Evolutionary conservation across 1,140 invertebrate genomes (phyloP).

Genomic region (Triops cancriformis): DNA sequence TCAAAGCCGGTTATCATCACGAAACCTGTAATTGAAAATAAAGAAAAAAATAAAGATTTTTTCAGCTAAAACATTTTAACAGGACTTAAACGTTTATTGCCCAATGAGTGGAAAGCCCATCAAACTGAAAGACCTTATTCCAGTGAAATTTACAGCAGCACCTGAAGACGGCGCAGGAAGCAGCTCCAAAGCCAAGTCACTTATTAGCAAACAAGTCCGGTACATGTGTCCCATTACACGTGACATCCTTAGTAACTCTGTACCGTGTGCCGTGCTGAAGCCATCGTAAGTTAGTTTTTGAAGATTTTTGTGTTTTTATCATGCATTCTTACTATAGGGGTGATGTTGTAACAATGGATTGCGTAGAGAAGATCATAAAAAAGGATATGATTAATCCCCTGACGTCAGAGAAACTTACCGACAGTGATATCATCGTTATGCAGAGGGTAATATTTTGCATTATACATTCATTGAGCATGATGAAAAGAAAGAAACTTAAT

Average conservation of each 20-base stretch:
- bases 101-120: constrained; percentile 85
- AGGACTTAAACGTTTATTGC: constrained; percentile 81
- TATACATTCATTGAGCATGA: background rate
- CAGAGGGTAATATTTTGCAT: constrained; percentile 57
- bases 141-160: constrained; percentile 86
- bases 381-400: constrained; percentile 96
- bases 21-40: constrained; percentile 60
- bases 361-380: constrained; percentile 90
- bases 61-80: constrained; percentile 32
- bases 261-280: constrained; percentile 83
- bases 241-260: constrained; percentile 91
- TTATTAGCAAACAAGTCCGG: constrained; percentile 73
- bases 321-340: constrained; percentile 52
- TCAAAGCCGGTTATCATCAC: constrained; percentile 58
- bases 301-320: background rate
- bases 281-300: constrained; percentile 57
- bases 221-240: constrained; percentile 95
- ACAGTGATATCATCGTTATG: constrained; percentile 85
- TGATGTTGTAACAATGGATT: constrained; percentile 93
- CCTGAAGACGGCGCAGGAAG: constrained; percentile 53
- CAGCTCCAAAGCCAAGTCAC: constrained; percentile 44
- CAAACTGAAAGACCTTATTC: constrained; percentile 85
- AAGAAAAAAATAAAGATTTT: background rate
- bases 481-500: too few relatives aligned
- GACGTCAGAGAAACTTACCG: constrained; percentile 73